These are phyloP conservation scores for Eupeodes latifasciatus DNA, from an alignment of 2,888 invertebrate species.

Conservation along the genomic window DNA sequence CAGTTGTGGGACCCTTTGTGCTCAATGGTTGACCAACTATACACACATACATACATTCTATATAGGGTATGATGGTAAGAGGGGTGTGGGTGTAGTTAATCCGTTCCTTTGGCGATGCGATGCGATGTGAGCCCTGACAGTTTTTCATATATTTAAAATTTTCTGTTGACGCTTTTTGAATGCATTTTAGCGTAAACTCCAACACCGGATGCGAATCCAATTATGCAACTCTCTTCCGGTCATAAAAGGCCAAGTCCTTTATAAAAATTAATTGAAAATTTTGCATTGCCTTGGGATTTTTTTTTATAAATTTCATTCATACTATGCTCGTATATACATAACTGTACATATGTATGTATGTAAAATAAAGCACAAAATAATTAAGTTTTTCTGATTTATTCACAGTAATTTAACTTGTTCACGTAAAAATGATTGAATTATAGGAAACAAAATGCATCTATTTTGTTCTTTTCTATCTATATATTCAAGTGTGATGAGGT, in stretches of 20 bases:
- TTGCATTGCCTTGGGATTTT: slow-evolving; percentile 49
- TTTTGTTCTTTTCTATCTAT: background rate
- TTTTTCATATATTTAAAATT: slow-evolving; percentile 54
- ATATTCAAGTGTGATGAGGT: too few relatives aligned
- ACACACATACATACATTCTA: background rate
- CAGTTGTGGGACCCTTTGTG: slow-evolving; percentile 41
- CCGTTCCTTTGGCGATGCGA: slow-evolving; percentile 49
- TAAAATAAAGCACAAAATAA: slow-evolving; percentile 56
- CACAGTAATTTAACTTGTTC: slow-evolving; percentile 19
- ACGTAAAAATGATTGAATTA: slow-evolving; percentile 28
- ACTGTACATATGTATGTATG: too few relatives aligned
- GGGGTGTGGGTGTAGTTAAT: slow-evolving; percentile 39
- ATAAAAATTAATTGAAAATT: slow-evolving; percentile 69
- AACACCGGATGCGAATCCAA: slow-evolving; percentile 82
- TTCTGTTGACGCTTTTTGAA: slow-evolving; percentile 79
- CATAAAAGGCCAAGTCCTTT: slow-evolving; percentile 44
- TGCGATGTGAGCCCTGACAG: slow-evolving; percentile 27
- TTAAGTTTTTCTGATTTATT: slow-evolving; percentile 42
- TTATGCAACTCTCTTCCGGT: slow-evolving; percentile 78
- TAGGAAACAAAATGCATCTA: background rate
- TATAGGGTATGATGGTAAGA: background rate
- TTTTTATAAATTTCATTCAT: background rate
- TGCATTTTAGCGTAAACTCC: slow-evolving; percentile 83
- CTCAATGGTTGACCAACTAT: background rate
- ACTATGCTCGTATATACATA: too few relatives aligned